A percentile compares a stretch with the other conserved stretches of the same genome.
Evolutionary conservation across 2,797 vertebrate species (phyloP).

Genomic region (Gallinago stenura): DNA sequence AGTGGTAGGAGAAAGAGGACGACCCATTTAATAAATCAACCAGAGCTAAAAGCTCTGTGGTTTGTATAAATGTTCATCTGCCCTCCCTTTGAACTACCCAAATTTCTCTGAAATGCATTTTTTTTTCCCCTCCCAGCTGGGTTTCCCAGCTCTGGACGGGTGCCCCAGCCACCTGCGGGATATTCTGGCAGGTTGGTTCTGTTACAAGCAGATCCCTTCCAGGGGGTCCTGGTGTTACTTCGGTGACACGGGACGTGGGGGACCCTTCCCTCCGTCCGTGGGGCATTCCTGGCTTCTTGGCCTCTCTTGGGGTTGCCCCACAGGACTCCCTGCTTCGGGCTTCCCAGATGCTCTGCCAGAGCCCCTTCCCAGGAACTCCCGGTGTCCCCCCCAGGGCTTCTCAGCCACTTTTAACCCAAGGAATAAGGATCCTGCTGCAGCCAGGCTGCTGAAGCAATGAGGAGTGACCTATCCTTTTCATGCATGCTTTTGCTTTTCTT

Average conservation of each 20-base stretch:
- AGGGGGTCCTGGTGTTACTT: background rate
- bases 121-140: background rate
- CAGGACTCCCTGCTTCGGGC: background rate
- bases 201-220: background rate
- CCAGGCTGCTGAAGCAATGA: background rate
- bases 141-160: background rate
- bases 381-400: background rate
- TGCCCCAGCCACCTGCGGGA: background rate
- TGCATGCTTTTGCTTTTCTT: background rate
- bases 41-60: constrained; percentile 64
- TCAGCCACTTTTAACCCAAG: background rate
- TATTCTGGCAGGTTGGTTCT: background rate
- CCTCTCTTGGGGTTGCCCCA: rapidly evolving
- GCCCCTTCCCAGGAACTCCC: background rate
- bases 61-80: constrained; percentile 62
- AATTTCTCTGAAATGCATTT: background rate
- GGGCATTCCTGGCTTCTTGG: background rate
- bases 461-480: background rate
- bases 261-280: rapidly evolving
- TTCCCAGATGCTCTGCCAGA: rapidly evolving
- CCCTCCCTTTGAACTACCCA: constrained; percentile 52
- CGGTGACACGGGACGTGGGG: rapidly evolving
- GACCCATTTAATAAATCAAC: constrained; percentile 71
- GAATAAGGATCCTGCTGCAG: background rate
- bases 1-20: constrained; percentile 58